These are phyloP conservation scores for Antheraea pernyi DNA, from an alignment of 1,140 invertebrate species.

Conservation along the genomic window DNA sequence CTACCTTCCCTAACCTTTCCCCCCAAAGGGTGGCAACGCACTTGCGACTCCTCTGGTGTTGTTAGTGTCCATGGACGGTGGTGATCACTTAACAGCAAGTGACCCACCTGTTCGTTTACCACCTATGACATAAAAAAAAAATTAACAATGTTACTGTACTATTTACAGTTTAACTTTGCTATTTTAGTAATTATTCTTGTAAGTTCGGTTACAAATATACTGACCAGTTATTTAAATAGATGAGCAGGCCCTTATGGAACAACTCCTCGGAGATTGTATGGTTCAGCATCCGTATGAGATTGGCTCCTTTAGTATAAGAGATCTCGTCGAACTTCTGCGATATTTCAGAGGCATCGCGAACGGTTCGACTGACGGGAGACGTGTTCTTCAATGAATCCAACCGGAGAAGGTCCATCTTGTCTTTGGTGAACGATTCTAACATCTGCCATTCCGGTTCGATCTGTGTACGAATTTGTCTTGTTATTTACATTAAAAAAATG, in stretches of 20 bases:
- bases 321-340: constrained; percentile 91
- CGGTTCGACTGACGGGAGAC: constrained; percentile 85
- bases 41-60: too few relatives aligned
- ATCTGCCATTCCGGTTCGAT: constrained; percentile 86
- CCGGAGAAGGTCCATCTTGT: constrained; percentile 86
- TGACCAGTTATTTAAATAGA: constrained; percentile 81
- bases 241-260: constrained; percentile 84
- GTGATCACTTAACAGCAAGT: too few relatives aligned
- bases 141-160: too few relatives aligned
- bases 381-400: constrained; percentile 87
- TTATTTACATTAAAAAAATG: too few relatives aligned
- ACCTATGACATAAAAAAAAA: too few relatives aligned
- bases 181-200: too few relatives aligned
- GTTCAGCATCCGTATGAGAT: constrained; percentile 90
- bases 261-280: constrained; percentile 85
- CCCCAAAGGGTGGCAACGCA: too few relatives aligned
- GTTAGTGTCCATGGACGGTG: too few relatives aligned
- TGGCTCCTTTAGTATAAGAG: constrained; percentile 92
- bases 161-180: too few relatives aligned
- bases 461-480: constrained; percentile 41
- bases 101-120: too few relatives aligned
- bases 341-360: constrained; percentile 87
- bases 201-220: constrained; percentile 11
- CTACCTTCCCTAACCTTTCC: too few relatives aligned
- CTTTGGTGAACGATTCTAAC: constrained; percentile 87